Conservation (phyloP, 2,888 invertebrate species). For the Rhyacophila evoluta region DNA sequence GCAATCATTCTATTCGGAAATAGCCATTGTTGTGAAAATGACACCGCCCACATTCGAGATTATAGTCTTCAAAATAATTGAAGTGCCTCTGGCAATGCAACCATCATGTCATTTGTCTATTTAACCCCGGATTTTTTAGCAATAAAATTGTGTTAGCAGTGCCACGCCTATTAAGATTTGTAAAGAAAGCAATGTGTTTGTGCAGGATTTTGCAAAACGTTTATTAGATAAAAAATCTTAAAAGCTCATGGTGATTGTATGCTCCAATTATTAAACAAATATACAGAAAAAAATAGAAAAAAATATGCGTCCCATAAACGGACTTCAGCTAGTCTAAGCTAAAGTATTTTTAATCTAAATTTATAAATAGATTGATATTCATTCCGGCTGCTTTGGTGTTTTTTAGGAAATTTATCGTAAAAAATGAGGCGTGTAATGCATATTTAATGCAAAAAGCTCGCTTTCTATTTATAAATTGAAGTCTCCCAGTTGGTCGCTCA, state of each 20-base stretch:
- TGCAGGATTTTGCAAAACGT: too few species aligned
- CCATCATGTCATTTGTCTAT: not conserved
- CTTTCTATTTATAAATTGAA: not conserved
- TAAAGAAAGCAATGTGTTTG: too few species aligned
- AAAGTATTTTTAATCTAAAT: too few species aligned
- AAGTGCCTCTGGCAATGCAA: not conserved
- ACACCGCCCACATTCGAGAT: not conserved
- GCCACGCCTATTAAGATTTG: not conserved
- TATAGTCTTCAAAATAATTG: not conserved
- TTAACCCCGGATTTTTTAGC: not conserved
- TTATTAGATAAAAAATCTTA: too few species aligned
- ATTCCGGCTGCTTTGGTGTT: not conserved
- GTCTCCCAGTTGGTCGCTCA: not conserved
- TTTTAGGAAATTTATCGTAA: not conserved
- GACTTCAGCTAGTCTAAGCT: too few species aligned
- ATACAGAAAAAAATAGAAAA: too few species aligned
- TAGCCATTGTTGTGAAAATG: not conserved
- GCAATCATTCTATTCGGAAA: conserved; percentile 1
- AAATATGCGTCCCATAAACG: too few species aligned
- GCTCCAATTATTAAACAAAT: too few species aligned
- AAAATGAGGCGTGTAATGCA: conserved; percentile 2
- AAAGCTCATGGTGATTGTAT: too few species aligned
- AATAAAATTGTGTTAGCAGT: not conserved
- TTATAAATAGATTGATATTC: not conserved
- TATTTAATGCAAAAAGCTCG: not conserved